phyloP scores from a whole-genome alignment of 2,797 vertebrate species.

The Phaenicophaeus curvirostris region DNA sequence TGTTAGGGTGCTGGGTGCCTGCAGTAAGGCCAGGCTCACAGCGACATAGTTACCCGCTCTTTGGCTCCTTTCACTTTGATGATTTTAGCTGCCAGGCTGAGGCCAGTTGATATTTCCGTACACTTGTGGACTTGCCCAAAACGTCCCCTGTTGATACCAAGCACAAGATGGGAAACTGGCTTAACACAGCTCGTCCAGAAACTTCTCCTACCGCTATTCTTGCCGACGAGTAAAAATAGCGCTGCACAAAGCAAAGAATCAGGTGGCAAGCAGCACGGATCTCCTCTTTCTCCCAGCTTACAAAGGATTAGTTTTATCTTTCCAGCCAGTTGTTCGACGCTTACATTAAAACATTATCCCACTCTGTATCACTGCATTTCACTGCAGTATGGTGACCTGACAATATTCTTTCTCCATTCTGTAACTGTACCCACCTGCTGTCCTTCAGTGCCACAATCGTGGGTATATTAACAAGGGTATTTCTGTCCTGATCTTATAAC shows the following conservation, averaged over 20 bases:
- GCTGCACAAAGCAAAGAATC: slow-evolving; percentile 63
- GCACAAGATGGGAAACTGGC: neutral
- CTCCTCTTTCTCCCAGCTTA: slow-evolving; percentile 71
- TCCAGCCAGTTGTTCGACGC: slow-evolving; percentile 73
- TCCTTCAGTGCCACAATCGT: slow-evolving; percentile 36
- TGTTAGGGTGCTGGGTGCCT: neutral
- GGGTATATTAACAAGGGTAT: slow-evolving; percentile 50
- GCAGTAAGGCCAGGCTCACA: neutral
- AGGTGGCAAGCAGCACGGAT: slow-evolving; percentile 62
- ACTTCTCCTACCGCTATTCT: slow-evolving; percentile 53
- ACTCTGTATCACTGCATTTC: neutral
- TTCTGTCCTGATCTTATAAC: slow-evolving; percentile 43
- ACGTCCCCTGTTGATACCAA: slow-evolving; percentile 80
- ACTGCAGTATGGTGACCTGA: neutral
- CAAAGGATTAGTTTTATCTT: slow-evolving; percentile 75
- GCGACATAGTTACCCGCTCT: slow-evolving; percentile 79
- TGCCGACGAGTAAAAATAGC: slow-evolving; percentile 78
- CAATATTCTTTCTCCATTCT: neutral
- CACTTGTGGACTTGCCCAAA: slow-evolving; percentile 91
- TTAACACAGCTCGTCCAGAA: neutral
- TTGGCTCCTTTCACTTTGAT: slow-evolving; percentile 87
- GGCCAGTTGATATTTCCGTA: slow-evolving; percentile 82
- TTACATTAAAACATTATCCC: slow-evolving; percentile 69
- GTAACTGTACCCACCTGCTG: slow-evolving; percentile 24
- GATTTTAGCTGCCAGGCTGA: slow-evolving; percentile 87